Evolutionary conservation across 2,888 invertebrate genomes (phyloP).

Genomic region (Pachydiplax longipennis): DNA sequence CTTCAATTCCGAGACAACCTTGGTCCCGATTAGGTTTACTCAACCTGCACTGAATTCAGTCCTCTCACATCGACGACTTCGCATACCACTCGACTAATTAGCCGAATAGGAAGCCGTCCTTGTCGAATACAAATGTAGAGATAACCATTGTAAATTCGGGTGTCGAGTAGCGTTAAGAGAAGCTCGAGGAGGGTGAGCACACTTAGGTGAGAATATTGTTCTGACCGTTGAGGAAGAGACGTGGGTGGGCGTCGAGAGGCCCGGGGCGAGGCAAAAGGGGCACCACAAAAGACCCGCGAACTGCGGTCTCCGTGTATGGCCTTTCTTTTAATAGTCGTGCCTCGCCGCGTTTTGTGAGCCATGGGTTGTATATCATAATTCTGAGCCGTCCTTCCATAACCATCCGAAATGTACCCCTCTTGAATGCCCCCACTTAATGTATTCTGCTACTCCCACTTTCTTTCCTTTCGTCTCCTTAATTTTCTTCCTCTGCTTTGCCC

Average conservation of each 20-base stretch:
- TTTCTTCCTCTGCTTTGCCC: neutral
- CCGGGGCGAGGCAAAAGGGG: neutral
- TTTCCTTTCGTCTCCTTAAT: neutral
- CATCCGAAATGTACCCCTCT: neutral
- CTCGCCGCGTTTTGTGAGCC: slow-evolving; percentile 21
- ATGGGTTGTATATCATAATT: slow-evolving; percentile 40
- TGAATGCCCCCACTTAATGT: too few species aligned
- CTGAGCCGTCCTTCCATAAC: slow-evolving; percentile 7
- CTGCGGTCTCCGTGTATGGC: slow-evolving; percentile 20
- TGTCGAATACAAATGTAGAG: too few species aligned
- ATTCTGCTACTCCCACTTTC: neutral
- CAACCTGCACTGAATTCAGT: too few species aligned
- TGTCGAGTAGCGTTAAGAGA: neutral
- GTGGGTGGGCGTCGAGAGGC: neutral
- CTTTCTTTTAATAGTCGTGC: slow-evolving; percentile 37
- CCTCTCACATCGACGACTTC: too few species aligned
- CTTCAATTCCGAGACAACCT: too few species aligned
- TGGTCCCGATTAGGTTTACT: too few species aligned
- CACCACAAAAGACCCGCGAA: neutral
- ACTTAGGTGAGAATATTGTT: slow-evolving; percentile 30
- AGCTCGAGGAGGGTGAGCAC: neutral
- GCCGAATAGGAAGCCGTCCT: too few species aligned
- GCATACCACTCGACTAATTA: too few species aligned
- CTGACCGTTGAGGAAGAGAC: slow-evolving; percentile 24
- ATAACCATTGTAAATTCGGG: too few species aligned